Percentiles rank a stretch among this genome's conserved stretches.
Conservation (phyloP, 2,797 vertebrate genomes). For the Enteromius argenteus region DNA sequence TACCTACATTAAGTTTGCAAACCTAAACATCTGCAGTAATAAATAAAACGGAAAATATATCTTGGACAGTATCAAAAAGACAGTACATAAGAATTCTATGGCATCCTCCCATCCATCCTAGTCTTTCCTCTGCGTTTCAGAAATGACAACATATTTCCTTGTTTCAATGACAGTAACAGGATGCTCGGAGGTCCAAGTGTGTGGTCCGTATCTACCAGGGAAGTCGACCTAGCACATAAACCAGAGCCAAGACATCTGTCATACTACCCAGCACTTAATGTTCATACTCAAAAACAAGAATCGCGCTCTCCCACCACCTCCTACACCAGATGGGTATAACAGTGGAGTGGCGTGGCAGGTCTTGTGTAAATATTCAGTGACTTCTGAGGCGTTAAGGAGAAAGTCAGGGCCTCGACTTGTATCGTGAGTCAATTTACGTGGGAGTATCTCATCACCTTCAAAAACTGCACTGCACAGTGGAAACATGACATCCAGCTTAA, state of each 20-base stretch:
- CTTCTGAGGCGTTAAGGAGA: constrained; percentile 49
- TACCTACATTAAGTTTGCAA: background rate
- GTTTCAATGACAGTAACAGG: constrained; percentile 35
- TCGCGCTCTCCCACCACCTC: constrained; percentile 60
- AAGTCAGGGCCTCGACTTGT: constrained; percentile 67
- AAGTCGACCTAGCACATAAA: constrained; percentile 50
- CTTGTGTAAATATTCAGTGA: constrained; percentile 61
- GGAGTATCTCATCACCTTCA: constrained; percentile 74
- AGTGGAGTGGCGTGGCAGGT: constrained; percentile 42
- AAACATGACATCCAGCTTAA: constrained; percentile 7
- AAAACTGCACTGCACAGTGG: constrained; percentile 58
- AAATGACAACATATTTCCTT: constrained; percentile 52
- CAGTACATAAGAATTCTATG: background rate
- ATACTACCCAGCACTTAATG: constrained; percentile 48
- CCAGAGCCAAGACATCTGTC: constrained; percentile 60
- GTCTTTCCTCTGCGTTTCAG: constrained; percentile 28
- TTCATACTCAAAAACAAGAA: constrained; percentile 60
- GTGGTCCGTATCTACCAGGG: constrained; percentile 51
- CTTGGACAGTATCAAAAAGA: background rate
- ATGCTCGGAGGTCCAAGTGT: constrained; percentile 45
- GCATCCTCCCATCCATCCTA: constrained; percentile 12
- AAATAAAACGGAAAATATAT: background rate
- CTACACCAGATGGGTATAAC: constrained; percentile 60
- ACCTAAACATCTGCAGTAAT: background rate
- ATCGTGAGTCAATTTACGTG: constrained; percentile 69